phyloP scores from a whole-genome alignment of 2,113 vertebrate species.

The Cnemophilus loriae region DNA sequence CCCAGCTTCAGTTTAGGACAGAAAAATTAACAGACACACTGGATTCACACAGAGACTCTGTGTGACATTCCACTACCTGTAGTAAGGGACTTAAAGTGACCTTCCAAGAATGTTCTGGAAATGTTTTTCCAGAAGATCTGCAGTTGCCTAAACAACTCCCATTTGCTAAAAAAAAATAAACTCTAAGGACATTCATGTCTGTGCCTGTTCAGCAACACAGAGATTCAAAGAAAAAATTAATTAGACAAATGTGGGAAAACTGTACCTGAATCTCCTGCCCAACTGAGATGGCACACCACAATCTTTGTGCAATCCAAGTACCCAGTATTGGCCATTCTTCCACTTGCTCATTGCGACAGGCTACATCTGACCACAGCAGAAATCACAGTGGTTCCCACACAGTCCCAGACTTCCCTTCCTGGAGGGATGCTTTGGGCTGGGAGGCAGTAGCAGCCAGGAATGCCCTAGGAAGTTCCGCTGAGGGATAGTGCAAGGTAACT shows the following conservation, averaged over 20 bases:
- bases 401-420: background rate
- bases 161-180: background rate
- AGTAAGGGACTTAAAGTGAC: background rate
- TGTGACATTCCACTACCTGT: background rate
- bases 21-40: background rate
- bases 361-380: background rate
- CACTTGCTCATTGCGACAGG: background rate
- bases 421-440: too few relatives aligned
- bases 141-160: background rate
- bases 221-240: background rate
- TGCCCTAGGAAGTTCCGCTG: background rate
- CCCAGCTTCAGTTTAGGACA: background rate
- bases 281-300: background rate
- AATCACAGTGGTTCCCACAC: background rate
- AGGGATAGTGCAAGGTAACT: background rate
- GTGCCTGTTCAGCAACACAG: background rate
- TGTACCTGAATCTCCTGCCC: background rate
- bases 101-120: background rate
- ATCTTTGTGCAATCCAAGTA: background rate
- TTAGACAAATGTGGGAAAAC: background rate
- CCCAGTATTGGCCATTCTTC: rapidly evolving
- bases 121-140: background rate
- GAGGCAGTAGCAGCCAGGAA: background rate
- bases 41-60: background rate
- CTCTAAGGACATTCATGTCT: background rate